Evolutionary conservation across 2,797 vertebrate species (phyloP).

Genomic region (Pseudochirops corinnae): DNA sequence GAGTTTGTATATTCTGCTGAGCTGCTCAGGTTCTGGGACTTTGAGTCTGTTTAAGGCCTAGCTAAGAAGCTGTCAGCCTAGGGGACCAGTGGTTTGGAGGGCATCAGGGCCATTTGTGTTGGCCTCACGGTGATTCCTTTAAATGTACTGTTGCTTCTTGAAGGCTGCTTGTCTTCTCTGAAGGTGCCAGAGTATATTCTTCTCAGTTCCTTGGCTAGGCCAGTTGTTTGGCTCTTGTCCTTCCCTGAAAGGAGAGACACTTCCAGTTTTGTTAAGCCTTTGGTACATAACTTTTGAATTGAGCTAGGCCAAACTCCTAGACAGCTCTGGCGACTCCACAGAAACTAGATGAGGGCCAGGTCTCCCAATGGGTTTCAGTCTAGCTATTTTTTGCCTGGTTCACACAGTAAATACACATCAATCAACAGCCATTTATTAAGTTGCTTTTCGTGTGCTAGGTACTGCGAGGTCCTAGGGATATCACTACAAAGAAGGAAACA

Average conservation of each 20-base stretch:
- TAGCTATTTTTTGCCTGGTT: neutral
- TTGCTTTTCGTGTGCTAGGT: neutral
- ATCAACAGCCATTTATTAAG: neutral
- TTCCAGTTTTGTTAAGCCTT: neutral
- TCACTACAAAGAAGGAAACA: neutral
- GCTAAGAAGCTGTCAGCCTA: neutral
- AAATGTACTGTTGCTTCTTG: neutral
- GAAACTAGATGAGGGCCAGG: neutral
- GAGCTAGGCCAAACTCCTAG: neutral
- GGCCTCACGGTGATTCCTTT: neutral
- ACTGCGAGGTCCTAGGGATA: neutral
- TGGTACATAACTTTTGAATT: neutral
- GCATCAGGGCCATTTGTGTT: neutral
- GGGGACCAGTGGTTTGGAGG: neutral
- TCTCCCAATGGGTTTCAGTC: neutral
- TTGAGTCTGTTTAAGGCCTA: neutral
- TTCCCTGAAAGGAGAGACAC: neutral
- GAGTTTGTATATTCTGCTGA: neutral
- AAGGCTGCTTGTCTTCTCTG: neutral
- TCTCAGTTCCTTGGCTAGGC: neutral
- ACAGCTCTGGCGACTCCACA: neutral
- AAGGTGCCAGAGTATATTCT: neutral
- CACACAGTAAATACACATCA: neutral
- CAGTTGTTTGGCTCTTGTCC: neutral
- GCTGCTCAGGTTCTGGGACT: neutral